Evolutionary conservation across 2,113 vertebrate species (phyloP), one percentile per base, ranked within the genome.

Genomic region (Eurystomus gularis): DNA sequence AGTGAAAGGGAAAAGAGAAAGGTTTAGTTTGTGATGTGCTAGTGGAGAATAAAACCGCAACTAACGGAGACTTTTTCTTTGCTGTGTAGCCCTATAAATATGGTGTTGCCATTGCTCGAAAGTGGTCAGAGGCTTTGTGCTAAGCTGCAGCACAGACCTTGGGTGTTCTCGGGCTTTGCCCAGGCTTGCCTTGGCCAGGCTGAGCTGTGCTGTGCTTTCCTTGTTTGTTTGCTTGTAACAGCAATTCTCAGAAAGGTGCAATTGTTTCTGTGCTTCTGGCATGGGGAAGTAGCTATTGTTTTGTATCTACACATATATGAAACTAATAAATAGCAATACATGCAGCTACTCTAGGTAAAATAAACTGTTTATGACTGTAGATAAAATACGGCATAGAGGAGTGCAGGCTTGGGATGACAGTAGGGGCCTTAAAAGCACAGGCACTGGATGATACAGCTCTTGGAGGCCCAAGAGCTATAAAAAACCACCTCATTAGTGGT

Each of bases 91-190:
- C 64, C 11, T 7, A 3, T 12, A 64, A 82, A 69, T 7, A 7
- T 0, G 16, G 15, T 3, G 10, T 6, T 73, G 58, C 37, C 46
- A 2, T 10, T n/a, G 78, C 46, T 46, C 4, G 8, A 39, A n/a
- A 51, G 2, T 17, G 39, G 39, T 23, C 57, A 58, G 52, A 39
- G 37, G 76, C 23, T 84, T 79, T 6, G 40, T 15, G 52, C 70
- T 23, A 21, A 76, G 26, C 79, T 24, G 73, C 42, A 73, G 77
- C 58, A n/a, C 51, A 57, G 71, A 26, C 16, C 71, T 48, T 29
- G 6, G 6, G 18, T 6, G 42, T 3, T 61, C 44, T 39, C 68
- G 7, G n/a, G 37, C 76, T 86, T 21, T 60, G 82, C 29, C 21
- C 1, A 3, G 33, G 7, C 12, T 17, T 44, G 48, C 48, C 14